Percentiles rank a stretch among this genome's conserved stretches.
Evolutionary conservation across 2,113 vertebrate genomes (phyloP).

Genomic region (Monopterus albus): DNA sequence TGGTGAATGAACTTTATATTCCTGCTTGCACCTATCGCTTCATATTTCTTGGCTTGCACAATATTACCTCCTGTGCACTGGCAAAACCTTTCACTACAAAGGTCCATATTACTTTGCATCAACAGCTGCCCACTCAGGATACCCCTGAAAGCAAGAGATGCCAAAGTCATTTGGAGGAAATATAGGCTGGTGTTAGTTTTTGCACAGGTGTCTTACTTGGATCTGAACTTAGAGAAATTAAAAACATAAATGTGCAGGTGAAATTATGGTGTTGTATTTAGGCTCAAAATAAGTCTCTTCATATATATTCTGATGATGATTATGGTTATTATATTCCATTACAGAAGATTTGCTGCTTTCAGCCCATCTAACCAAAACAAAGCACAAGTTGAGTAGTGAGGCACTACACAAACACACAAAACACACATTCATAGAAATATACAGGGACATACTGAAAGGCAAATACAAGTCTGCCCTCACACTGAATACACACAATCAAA

Average conservation of each 20-base stretch:
- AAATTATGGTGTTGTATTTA: neutral
- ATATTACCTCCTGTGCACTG: too few species aligned
- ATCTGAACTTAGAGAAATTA: neutral
- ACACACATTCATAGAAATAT: conserved; percentile 12
- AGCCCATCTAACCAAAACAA: neutral
- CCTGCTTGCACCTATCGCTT: neutral
- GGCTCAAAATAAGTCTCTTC: neutral
- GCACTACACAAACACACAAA: neutral
- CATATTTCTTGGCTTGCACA: conserved; percentile 13
- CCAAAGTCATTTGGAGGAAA: neutral
- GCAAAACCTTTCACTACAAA: too few species aligned
- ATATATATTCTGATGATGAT: neutral
- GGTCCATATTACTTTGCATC: too few species aligned
- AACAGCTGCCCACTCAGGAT: conserved; percentile 13
- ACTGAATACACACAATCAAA: neutral
- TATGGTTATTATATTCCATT: neutral
- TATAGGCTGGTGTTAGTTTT: neutral
- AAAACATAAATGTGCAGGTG: neutral
- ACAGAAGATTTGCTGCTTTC: neutral
- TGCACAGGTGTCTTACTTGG: neutral
- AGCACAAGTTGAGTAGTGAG: neutral
- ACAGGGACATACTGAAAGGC: neutral
- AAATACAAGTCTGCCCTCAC: neutral
- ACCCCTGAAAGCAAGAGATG: neutral
- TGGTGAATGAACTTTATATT: neutral